These are phyloP conservation scores for Ispidina lecontei DNA, from an alignment of 2,797 vertebrate genomes.

Conservation along the genomic window DNA sequence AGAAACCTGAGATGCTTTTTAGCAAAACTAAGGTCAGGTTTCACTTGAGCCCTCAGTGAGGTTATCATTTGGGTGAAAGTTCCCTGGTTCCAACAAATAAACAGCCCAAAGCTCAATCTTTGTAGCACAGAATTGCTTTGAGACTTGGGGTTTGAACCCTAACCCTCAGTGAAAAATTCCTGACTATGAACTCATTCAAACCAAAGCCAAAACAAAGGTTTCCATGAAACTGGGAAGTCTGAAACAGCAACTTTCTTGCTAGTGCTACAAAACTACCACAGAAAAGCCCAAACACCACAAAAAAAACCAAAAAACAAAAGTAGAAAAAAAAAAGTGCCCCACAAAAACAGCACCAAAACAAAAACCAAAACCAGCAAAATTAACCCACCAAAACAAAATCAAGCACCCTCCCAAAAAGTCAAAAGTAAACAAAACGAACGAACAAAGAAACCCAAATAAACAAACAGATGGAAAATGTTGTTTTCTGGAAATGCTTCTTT, in stretches of 20 bases:
- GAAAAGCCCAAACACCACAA: not conserved
- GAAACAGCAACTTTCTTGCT: conserved; percentile 21
- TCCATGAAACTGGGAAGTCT: conserved; percentile 37
- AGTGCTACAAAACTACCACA: not conserved
- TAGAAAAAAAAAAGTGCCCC: too few relatives aligned
- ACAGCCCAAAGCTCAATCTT: conserved; percentile 26
- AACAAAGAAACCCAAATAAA: not conserved
- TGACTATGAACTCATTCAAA: conserved; percentile 47
- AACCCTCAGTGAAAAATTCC: conserved; percentile 28
- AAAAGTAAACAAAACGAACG: too few relatives aligned
- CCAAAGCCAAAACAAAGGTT: conserved; percentile 44
- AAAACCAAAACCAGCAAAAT: too few relatives aligned
- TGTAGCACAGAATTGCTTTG: conserved; percentile 50
- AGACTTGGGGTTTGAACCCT: conserved; percentile 47
- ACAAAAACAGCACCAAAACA: too few relatives aligned
- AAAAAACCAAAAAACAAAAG: too few relatives aligned
- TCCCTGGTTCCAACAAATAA: conserved; percentile 30
- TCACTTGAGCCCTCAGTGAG: not conserved
- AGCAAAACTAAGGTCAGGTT: not conserved
- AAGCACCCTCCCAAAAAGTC: not conserved
- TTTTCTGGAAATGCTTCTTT: conserved; percentile 27
- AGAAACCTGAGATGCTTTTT: conserved; percentile 6
- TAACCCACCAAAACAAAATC: too few relatives aligned
- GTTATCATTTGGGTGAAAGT: not conserved
- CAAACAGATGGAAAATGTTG: not conserved